Evolutionary conservation across 2,113 vertebrate genomes (phyloP).

Genomic region (Forbesichthys agassizii): DNA sequence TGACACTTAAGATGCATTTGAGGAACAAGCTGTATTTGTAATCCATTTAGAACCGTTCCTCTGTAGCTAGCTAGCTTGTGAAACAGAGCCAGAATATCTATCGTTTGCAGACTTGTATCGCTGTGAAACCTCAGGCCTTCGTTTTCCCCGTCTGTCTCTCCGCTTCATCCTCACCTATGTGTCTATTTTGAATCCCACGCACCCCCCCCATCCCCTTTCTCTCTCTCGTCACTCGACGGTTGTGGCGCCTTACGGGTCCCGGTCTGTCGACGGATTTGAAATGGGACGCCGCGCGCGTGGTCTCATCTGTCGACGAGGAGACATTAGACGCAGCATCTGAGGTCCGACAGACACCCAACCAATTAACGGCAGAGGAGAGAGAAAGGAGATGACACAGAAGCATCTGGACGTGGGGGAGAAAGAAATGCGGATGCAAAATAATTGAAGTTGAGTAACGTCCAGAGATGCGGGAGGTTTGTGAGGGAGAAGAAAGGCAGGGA

Average conservation of each 20-base stretch:
- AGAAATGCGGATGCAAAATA: not conserved
- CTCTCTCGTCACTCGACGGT: not conserved
- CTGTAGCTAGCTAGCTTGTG: constrained; percentile 34
- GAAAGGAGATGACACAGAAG: not conserved
- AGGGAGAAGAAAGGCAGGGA: constrained; percentile 30
- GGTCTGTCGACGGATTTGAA: constrained; percentile 9
- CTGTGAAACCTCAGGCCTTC: too few relatives aligned
- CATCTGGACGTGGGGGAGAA: constrained; percentile 16
- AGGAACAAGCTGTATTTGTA: constrained; percentile 23
- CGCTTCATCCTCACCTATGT: too few relatives aligned
- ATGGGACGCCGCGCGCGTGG: not conserved
- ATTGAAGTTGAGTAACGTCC: too few relatives aligned
- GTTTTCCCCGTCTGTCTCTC: too few relatives aligned
- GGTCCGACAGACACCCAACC: constrained; percentile 43
- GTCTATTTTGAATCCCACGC: too few relatives aligned
- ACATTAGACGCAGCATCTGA: constrained; percentile 39
- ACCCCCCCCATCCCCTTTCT: not conserved
- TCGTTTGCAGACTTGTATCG: not conserved
- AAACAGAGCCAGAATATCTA: constrained; percentile 28
- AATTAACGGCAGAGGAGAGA: constrained; percentile 51
- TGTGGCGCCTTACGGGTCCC: not conserved
- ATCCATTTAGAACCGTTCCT: constrained; percentile 14
- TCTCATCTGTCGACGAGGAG: constrained; percentile 9
- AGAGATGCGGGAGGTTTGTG: constrained; percentile 32
- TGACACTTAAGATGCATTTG: not conserved